Conservation (phyloP, 2,113 vertebrate genomes). For the Thunnus thynnus region DNA sequence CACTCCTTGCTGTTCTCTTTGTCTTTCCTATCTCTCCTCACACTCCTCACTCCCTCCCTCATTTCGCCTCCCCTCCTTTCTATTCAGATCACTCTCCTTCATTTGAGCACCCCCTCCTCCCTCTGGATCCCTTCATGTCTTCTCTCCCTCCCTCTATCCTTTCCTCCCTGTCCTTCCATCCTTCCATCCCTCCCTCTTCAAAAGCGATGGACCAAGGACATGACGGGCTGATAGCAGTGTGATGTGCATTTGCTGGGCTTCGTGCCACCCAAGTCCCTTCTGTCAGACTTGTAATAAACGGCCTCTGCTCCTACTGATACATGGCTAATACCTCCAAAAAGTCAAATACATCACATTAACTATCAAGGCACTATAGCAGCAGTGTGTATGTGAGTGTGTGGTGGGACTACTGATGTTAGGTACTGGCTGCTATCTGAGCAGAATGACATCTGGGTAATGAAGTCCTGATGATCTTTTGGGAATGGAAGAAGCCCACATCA, state of each 20-base stretch:
- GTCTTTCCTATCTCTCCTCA: slow-evolving; percentile 30
- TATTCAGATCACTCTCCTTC: slow-evolving; percentile 72
- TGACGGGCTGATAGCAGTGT: slow-evolving; percentile 49
- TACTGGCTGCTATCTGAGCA: slow-evolving; percentile 49
- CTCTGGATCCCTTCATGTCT: slow-evolving; percentile 32
- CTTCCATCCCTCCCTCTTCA: slow-evolving; percentile 37
- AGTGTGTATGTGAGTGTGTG: slow-evolving; percentile 28
- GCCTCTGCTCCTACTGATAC: slow-evolving; percentile 68
- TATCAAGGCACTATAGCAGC: slow-evolving; percentile 8
- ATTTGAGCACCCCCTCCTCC: slow-evolving; percentile 53
- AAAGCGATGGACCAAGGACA: slow-evolving; percentile 63
- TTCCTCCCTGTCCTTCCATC: slow-evolving; percentile 3
- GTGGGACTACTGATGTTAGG: slow-evolving; percentile 52
- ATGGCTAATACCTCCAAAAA: slow-evolving; percentile 71
- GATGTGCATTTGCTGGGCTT: slow-evolving; percentile 53
- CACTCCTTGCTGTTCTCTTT: slow-evolving; percentile 51
- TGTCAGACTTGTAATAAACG: slow-evolving; percentile 74
- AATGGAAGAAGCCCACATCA: slow-evolving; percentile 46
- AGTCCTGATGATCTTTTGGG: slow-evolving; percentile 73
- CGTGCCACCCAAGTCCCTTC: slow-evolving; percentile 55
- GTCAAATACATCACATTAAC: slow-evolving; percentile 75
- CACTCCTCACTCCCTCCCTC: not conserved
- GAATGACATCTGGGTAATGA: slow-evolving; percentile 80
- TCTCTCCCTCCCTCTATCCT: slow-evolving; percentile 22
- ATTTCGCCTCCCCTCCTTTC: slow-evolving; percentile 59